Base-by-base conservation (phyloP, 1,140 invertebrate genomes). In the Pseudomyrmex flavicornis region DNA sequence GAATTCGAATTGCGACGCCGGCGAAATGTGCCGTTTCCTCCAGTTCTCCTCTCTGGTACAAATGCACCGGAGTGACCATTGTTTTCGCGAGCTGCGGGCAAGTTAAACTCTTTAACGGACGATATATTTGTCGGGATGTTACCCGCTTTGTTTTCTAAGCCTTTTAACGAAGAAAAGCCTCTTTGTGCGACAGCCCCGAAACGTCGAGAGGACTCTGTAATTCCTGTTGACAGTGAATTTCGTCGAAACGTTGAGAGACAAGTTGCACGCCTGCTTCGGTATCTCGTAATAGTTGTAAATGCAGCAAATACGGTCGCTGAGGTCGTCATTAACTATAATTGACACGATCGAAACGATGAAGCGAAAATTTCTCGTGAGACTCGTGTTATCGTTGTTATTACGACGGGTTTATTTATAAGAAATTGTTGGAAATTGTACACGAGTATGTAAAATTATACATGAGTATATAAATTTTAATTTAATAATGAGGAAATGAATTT, bases 51-150 rank as follows among this genome's bases (percentile, higher is more conserved):
- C 35, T 35, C 35, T 35, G 35, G 35, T 35, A 35, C 35, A 35
- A 35, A 76, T 17, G 48, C 61, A 35, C 1, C 54, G 54, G 5
- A 13, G 54, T 15, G 46, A 8, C 46, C 8, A 66, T 76, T 66
- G 74, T 76, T 76, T 54, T 26, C 61, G 12, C 74, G 48, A 22
- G 2, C 17, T 66, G 70, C 58, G 48, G 46, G 61, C 61, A 48
- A 76, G 48, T 66, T 76, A 50, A 76, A 75, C 73, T 75, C 73
- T 75, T 75, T 75, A 75, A 65, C 74, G 48, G n/a, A 76, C 74
- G 61, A 74, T 74, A 26, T 65, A 66, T 75, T 75, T 74, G 54
- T 20, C 59, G 73, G 17, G 65, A 75, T 26, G 46, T 48, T 75
- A 15, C 22, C 1, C 9, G 44, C 62, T 75, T 75, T 26, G 10